These are phyloP conservation scores for Pleuronectes platessa DNA, from an alignment of 2,113 vertebrate species.

Conservation along the genomic window DNA sequence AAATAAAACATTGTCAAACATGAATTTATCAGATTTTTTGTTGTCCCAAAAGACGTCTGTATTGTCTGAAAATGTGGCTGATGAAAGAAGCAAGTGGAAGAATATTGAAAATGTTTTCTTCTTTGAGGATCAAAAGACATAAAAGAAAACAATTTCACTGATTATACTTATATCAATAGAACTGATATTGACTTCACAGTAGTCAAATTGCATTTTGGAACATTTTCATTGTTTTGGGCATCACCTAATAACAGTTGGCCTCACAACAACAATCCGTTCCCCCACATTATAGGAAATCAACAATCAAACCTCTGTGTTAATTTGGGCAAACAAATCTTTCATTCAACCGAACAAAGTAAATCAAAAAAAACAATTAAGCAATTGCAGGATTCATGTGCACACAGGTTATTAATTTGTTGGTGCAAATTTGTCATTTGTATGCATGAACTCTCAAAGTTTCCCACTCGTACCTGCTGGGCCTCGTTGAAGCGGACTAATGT, in stretches of 20 bases:
- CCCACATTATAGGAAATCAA: background rate
- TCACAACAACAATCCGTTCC: background rate
- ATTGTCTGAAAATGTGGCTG: too few relatives aligned
- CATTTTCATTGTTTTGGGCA: background rate
- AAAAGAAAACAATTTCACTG: background rate
- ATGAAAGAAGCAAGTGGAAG: background rate
- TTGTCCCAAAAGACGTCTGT: too few relatives aligned
- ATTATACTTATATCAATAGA: too few relatives aligned
- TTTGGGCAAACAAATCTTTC: conserved; percentile 3
- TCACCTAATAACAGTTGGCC: background rate
- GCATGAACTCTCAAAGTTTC: background rate
- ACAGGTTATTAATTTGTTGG: conserved; percentile 6
- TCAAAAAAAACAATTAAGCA: conserved; percentile 1
- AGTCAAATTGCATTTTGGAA: background rate
- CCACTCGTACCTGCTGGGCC: too few relatives aligned
- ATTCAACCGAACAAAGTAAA: background rate
- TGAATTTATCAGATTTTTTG: too few relatives aligned
- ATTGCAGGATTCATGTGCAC: background rate
- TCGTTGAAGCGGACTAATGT: background rate
- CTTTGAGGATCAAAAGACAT: background rate
- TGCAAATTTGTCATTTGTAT: background rate
- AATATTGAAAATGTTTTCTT: background rate
- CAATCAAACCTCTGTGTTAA: conserved; percentile 3
- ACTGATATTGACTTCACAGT: background rate
- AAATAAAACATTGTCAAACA: too few relatives aligned